Evolutionary conservation across 2,113 vertebrate species (phyloP).

Genomic region (Puntigrus tetrazona): DNA sequence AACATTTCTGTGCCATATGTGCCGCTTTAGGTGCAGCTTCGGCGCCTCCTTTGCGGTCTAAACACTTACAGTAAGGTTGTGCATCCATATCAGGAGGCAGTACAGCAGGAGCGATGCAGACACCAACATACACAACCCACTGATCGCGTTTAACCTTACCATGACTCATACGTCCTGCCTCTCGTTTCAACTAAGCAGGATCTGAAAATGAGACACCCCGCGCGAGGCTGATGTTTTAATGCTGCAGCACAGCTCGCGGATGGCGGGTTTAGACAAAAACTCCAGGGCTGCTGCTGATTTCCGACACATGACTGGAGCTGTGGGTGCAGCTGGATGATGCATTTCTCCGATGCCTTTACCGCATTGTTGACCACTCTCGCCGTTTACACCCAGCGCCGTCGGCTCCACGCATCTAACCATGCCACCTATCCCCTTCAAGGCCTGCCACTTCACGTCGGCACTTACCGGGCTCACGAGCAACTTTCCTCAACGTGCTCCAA

Average conservation of each 20-base stretch:
- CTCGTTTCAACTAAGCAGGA: not conserved
- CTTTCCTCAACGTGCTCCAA: constrained; percentile 34
- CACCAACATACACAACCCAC: not conserved
- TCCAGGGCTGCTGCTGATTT: not conserved
- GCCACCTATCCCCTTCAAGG: not conserved
- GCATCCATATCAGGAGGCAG: not conserved
- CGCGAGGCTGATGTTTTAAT: not conserved
- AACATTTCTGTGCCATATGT: not conserved
- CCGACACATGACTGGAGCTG: not conserved
- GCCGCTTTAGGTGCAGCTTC: not conserved
- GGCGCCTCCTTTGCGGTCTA: not conserved
- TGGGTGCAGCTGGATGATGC: constrained; percentile 2
- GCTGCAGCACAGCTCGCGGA: not conserved
- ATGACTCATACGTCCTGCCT: constrained; percentile 2
- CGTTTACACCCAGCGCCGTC: not conserved
- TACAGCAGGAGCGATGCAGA: not conserved
- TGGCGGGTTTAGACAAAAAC: not conserved
- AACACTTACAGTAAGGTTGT: not conserved
- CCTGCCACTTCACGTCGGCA: not conserved
- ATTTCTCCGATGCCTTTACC: constrained; percentile 17
- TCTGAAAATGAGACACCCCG: not conserved
- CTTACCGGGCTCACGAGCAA: constrained; percentile 24
- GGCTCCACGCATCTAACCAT: not conserved
- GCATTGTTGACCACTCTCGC: constrained; percentile 15
- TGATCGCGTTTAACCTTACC: constrained; percentile 35